Evolutionary conservation across 2,797 vertebrate genomes (phyloP), one percentile per base, ranked within the genome.

Genomic region (Cygnus olor): DNA sequence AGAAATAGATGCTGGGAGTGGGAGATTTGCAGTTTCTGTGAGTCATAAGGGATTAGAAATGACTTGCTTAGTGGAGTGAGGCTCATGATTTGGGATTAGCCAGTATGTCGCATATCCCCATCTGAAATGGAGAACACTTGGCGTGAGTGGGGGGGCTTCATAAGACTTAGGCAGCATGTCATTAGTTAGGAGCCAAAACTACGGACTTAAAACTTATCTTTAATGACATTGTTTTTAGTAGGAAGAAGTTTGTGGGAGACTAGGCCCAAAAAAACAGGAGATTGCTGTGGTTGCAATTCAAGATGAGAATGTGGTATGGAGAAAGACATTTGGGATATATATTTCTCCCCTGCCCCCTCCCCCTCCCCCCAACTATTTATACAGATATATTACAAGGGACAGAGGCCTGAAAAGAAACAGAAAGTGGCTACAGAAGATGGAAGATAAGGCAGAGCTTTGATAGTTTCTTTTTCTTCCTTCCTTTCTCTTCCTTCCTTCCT

Each of bases 1-100:
- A 71, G 66, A 81, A 93, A 83, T 49, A 69, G 82, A 54, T 83
- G 77, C 54, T 73, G 77, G 14, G 8, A 36, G 32, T 63, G 47
- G 80, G 72, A 93, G 68, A 89, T 90, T 94, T 83, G 71, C 71
- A 78, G 84, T 42, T 57, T 80, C 72, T 89, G 25, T n/a, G 32
- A 64, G n/a, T 65, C 84, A 80, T 0, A 6, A 80, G 58, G 84
- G 84, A 92, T 87, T 94, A 90, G 70, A 89, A 94, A 80, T 61
- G 0, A 65, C 53, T 74, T 80, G 20, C 60, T 73, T 70, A 71
- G 28, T 85, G 60, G 47, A 72, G 30, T 32, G 77, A 90, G 53
- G 54, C 32, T 88, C 34, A 22, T 77, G 66, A 56, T 70, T 73
- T n/a, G 53, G 79, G 65, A 85, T 94, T 87, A 95, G 25, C 42